Evolutionary conservation across 2,113 vertebrate species (phyloP).

Genomic region (Catagonus wagneri): DNA sequence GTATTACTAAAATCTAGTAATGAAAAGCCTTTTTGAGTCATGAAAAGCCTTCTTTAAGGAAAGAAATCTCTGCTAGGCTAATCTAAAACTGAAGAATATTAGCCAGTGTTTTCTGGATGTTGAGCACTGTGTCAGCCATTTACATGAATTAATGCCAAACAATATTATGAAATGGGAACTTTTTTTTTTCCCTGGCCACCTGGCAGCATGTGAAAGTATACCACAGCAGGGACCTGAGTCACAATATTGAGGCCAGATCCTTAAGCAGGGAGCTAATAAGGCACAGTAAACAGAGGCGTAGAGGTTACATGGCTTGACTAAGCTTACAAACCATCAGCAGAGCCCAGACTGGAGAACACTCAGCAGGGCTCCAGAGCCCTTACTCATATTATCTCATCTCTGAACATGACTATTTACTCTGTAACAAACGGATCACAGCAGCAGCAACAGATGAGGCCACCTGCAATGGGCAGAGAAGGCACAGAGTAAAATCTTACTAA

Average conservation of each 20-base stretch:
- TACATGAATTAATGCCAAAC: not conserved
- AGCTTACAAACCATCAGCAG: not conserved
- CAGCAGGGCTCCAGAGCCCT: not conserved
- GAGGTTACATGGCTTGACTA: not conserved
- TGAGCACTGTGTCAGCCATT: not conserved
- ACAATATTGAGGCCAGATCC: too few relatives aligned
- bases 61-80: not conserved
- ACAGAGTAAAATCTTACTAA: not conserved
- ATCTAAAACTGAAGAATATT: not conserved
- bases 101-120: not conserved
- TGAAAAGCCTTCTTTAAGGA: not conserved
- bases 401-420: not conserved
- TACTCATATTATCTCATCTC: not conserved
- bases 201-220: too few relatives aligned
- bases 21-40: not conserved
- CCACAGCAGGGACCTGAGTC: too few relatives aligned
- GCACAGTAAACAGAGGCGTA: not conserved
- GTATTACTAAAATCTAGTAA: not conserved
- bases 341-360: not conserved
- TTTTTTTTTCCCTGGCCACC: too few relatives aligned
- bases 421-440: not conserved
- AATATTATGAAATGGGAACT: not conserved
- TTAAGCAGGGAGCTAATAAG: too few relatives aligned
- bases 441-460: not conserved
- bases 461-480: not conserved